Conservation (phyloP, 2,888 invertebrate genomes). For the Nomada hirtipes region DNA sequence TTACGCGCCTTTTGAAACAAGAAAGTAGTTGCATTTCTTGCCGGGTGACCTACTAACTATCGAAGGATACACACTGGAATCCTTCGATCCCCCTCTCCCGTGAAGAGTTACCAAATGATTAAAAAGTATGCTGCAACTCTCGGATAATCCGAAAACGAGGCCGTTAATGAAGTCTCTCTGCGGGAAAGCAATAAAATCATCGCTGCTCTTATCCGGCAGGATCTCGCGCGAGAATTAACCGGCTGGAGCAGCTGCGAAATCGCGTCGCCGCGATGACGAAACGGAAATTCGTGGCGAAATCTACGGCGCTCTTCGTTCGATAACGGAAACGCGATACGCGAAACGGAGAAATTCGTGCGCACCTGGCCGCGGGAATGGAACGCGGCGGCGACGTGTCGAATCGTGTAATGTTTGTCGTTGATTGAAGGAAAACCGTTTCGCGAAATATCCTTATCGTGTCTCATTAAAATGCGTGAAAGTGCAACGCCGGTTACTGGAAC, state of each 20-base stretch:
- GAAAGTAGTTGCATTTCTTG: too few species aligned
- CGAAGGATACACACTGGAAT: too few species aligned
- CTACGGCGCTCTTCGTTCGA: conserved; percentile 5
- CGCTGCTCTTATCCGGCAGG: not conserved
- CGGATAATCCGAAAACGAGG: not conserved
- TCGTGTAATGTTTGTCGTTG: conserved; percentile 3
- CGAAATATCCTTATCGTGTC: conserved; percentile 53
- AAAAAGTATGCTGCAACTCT: not conserved
- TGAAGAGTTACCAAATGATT: not conserved
- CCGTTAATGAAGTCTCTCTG: not conserved
- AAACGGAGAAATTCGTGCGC: not conserved
- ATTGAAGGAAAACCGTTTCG: conserved; percentile 19
- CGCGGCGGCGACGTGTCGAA: not conserved
- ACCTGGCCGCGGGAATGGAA: not conserved
- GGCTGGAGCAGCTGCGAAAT: conserved; percentile 24
- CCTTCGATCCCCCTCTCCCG: not conserved
- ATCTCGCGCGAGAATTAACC: conserved; percentile 11
- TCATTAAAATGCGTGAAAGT: conserved; percentile 66
- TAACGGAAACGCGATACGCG: conserved; percentile 15
- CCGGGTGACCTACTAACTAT: too few species aligned
- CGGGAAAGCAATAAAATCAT: conserved; percentile 22
- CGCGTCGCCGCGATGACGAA: conserved; percentile 18
- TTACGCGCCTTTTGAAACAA: too few species aligned
- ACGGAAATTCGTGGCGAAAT: conserved; percentile 31
- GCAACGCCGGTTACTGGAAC: conserved; percentile 55